Evolutionary conservation across 2,797 vertebrate genomes (phyloP).

Genomic region (Sitta carolinensis): DNA sequence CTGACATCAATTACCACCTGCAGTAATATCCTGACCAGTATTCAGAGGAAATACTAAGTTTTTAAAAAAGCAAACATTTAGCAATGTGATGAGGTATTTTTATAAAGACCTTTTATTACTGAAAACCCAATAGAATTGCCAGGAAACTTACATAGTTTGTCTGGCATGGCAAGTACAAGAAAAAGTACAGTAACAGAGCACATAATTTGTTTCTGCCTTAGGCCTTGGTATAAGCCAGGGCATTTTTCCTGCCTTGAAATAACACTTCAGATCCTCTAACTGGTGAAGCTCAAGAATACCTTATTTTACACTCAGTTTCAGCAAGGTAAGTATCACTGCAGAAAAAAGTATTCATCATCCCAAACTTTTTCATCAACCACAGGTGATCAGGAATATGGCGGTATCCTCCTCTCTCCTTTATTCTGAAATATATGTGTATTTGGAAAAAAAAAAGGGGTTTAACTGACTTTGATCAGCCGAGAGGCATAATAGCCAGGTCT

Average conservation of each 20-base stretch:
- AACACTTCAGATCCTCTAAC: background rate
- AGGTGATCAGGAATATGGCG: background rate
- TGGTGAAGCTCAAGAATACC: background rate
- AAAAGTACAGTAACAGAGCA: background rate
- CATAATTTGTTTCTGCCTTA: background rate
- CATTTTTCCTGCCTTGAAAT: background rate
- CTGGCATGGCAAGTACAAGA: background rate
- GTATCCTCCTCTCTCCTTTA: background rate
- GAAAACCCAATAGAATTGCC: background rate
- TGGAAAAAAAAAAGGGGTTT: background rate
- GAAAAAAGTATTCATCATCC: background rate
- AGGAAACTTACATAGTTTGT: background rate
- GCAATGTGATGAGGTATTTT: background rate
- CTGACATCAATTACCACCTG: background rate
- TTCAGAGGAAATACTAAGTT: no score
- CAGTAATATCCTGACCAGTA: background rate
- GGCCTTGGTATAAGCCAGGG: background rate
- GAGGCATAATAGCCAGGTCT: background rate
- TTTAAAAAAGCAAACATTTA: background rate
- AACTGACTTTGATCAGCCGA: background rate
- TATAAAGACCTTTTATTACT: background rate
- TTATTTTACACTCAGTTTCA: background rate
- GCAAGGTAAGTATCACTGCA: background rate
- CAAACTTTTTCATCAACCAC: background rate
- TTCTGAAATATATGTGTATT: background rate